Conservation (phyloP, 2,113 vertebrate genomes). For the Beaufortia kweichowensis region DNA sequence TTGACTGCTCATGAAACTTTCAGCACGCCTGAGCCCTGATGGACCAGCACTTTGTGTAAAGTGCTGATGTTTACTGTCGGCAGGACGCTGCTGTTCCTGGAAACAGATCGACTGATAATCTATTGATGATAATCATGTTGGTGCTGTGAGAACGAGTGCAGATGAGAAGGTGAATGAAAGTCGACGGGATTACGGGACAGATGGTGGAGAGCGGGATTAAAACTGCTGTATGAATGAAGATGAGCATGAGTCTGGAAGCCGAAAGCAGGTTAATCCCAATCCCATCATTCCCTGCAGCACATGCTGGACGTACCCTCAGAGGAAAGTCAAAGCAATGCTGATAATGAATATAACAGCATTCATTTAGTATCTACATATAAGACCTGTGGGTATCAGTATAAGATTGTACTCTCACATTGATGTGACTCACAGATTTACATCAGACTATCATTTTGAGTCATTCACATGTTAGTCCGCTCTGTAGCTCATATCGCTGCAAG, state of each 20-base stretch:
- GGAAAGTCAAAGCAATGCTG: no score
- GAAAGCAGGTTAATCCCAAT: conserved; percentile 49
- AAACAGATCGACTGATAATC: neutral
- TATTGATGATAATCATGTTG: conserved; percentile 2
- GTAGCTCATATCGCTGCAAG: neutral
- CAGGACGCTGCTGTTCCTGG: neutral
- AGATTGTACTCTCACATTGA: conserved; percentile 7
- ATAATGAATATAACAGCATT: no score
- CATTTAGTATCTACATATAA: neutral
- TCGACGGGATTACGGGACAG: conserved; percentile 44
- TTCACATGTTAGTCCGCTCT: neutral
- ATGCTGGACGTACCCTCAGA: neutral
- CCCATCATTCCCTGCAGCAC: conserved; percentile 18
- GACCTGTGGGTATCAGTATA: neutral
- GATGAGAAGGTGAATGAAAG: neutral
- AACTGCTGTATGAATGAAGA: conserved; percentile 47
- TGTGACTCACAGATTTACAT: conserved; percentile 17
- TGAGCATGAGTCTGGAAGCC: neutral
- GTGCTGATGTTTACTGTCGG: conserved; percentile 32
- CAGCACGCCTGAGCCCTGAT: conserved; percentile 31
- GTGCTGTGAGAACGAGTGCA: neutral
- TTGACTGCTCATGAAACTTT: conserved; percentile 37
- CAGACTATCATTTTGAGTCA: conserved; percentile 18
- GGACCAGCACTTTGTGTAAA: conserved; percentile 19
- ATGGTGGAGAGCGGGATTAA: conserved; percentile 44